A percentile compares a stretch with the other conserved stretches of the same genome.
Evolutionary conservation across 2,797 vertebrate species (phyloP).

Genomic region (Mus spretus): DNA sequence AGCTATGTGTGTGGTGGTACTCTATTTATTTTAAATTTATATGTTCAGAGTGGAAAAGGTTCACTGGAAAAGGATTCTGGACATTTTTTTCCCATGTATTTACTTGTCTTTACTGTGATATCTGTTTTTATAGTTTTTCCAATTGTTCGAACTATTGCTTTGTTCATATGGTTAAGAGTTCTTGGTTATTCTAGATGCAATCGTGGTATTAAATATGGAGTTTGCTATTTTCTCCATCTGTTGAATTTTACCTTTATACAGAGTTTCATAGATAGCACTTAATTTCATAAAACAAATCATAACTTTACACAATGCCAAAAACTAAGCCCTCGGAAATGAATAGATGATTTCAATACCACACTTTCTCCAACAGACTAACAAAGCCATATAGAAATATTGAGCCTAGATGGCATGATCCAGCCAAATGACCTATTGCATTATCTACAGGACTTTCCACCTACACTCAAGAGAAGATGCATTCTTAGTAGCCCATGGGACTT

Average conservation of each 20-base stretch:
- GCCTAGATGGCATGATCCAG: neutral
- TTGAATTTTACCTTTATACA: neutral
- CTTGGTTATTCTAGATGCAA: neutral
- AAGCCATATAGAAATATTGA: neutral
- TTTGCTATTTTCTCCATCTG: neutral
- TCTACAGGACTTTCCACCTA: neutral
- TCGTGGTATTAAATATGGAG: neutral
- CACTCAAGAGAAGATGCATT: neutral
- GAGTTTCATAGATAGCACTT: neutral
- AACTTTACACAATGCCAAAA: neutral
- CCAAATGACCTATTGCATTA: too few species aligned
- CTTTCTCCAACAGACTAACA: neutral
- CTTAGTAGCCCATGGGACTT: neutral
- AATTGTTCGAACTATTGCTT: neutral
- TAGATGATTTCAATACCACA: neutral
- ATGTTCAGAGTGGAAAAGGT: neutral
- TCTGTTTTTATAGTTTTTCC: neutral
- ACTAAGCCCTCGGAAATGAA: neutral
- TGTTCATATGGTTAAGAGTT: neutral
- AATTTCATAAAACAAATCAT: neutral
- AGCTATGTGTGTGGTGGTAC: neutral
- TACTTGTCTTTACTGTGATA: neutral
- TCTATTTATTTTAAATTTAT: neutral
- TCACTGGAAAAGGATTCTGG: neutral
- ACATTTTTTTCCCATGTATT: neutral